Evolutionary conservation across 2,888 invertebrate species (phyloP).

Genomic region (Actias luna): DNA sequence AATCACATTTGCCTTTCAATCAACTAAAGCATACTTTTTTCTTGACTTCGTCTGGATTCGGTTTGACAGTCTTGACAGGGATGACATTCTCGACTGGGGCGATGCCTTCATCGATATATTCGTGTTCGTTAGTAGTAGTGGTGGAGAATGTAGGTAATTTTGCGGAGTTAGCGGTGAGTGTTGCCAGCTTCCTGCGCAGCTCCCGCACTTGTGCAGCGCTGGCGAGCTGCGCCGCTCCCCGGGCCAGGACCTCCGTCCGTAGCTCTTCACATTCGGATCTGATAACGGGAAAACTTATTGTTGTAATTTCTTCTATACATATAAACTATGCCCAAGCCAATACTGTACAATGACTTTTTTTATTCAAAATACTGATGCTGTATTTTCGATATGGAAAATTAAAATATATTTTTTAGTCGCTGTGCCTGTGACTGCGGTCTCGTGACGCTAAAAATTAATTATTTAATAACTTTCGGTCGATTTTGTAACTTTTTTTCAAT

Average conservation of each 20-base stretch:
- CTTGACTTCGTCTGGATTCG: conserved; percentile 55
- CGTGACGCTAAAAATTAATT: too few relatives aligned
- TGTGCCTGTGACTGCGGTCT: too few relatives aligned
- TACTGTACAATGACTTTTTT: too few relatives aligned
- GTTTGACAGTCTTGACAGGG: conserved; percentile 34
- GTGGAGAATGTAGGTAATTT: conserved; percentile 17
- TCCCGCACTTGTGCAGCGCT: conserved; percentile 63
- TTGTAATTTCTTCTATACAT: not conserved
- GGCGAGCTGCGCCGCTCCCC: conserved; percentile 65
- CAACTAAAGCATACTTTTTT: conserved; percentile 73
- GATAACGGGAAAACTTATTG: conserved; percentile 18
- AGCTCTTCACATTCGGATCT: conserved; percentile 65
- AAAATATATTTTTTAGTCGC: too few relatives aligned
- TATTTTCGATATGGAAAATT: too few relatives aligned
- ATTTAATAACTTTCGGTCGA: too few relatives aligned
- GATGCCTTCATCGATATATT: conserved; percentile 37
- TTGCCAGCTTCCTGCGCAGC: conserved; percentile 59
- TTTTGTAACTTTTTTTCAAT: too few relatives aligned
- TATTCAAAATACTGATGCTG: too few relatives aligned
- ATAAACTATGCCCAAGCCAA: too few relatives aligned
- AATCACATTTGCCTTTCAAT: conserved; percentile 14
- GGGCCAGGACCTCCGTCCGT: conserved; percentile 59
- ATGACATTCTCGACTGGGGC: conserved; percentile 29
- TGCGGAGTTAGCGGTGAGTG: conserved; percentile 30
- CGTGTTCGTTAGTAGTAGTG: conserved; percentile 23